Evolutionary conservation across 2,888 invertebrate species (phyloP).

Genomic region (Eustalomyia histrio): DNA sequence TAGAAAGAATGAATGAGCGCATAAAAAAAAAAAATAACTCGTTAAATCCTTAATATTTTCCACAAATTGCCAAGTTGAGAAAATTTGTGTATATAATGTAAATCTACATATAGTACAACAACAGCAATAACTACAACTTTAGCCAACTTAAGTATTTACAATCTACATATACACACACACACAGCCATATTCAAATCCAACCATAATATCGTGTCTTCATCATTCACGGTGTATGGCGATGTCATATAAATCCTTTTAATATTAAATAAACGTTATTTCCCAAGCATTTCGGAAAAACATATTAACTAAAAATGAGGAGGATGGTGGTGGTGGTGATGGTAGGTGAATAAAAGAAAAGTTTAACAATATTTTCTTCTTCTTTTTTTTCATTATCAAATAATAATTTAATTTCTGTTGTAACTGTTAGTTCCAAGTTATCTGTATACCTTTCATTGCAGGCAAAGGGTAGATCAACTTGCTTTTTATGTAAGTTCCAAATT

Average conservation of each 20-base stretch:
- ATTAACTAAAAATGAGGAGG: not conserved
- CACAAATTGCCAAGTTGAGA: slow-evolving; percentile 37
- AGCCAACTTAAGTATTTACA: not conserved
- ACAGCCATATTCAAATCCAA: not conserved
- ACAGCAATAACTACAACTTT: not conserved
- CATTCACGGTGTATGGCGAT: slow-evolving; percentile 69
- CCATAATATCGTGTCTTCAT: slow-evolving; percentile 34
- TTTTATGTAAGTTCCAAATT: too few relatives aligned
- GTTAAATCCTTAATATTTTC: slow-evolving; percentile 55
- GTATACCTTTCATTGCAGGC: not conserved
- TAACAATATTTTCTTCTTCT: not conserved
- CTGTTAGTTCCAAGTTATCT: slow-evolving; percentile 4
- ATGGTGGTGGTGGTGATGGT: not conserved
- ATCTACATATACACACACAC: slow-evolving; percentile 8
- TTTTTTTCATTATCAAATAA: slow-evolving; percentile 31
- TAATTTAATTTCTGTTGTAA: slow-evolving; percentile 23
- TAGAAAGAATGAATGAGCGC: not conserved
- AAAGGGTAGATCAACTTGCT: not conserved
- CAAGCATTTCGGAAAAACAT: slow-evolving; percentile 20
- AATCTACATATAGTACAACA: slow-evolving; percentile 32
- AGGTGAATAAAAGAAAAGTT: not conserved
- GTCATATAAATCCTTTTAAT: slow-evolving; percentile 78
- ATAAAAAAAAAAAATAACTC: slow-evolving; percentile 27
- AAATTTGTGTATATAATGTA: slow-evolving; percentile 40
- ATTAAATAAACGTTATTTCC: slow-evolving; percentile 72